Evolutionary conservation across 1,140 invertebrate species (phyloP), one percentile per base, ranked within the genome.

Genomic region (Drosophila punjabiensis): DNA sequence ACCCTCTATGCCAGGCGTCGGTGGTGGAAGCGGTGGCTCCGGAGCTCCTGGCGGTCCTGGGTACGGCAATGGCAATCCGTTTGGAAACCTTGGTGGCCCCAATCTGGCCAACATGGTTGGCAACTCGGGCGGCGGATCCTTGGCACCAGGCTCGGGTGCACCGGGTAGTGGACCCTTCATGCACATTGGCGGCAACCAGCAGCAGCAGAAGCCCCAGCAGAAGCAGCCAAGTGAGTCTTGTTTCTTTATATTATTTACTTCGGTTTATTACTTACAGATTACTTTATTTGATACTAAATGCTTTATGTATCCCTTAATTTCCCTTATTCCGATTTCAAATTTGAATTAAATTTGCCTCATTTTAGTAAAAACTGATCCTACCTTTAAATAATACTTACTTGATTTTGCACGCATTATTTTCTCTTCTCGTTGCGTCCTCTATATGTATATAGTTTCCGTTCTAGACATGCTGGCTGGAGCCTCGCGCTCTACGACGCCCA

Each of bases 161-260:
- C 95, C 95, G 28, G 94, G 86, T 37, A 82, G 67, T 20, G 84
- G 95, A 74, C 94, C 95, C 70, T 94, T 94, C 60, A 94, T 95
- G 92, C 79, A 93, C 47, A 67, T 92, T 30, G 82, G 77, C 30
- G 82, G 82, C 28, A 92, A 90, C 63, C 90, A 91, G 55, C 87
- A 89, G 93, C 94, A 73, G 90, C 94, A 94, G 91, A 96, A 95
- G 94, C 95, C 96, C 93, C 95, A 96, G 94, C 94, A 94, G 92
- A 96, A 95, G 94, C 95, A 96, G 94, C 95, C 95, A 94, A 97
- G 96, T 96, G 96, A 97, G 96, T 96, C 94, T 7, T n/a, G 6
- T 28, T 56, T 56, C 14, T 24, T 24, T 35, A 6, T 56, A 16
- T 37, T 35, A 33, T 53, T 33, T 56, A 24, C 1, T 20, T 14